Base-by-base conservation (phyloP, 2,113 vertebrate species). In the Elephantulus edwardii region DNA sequence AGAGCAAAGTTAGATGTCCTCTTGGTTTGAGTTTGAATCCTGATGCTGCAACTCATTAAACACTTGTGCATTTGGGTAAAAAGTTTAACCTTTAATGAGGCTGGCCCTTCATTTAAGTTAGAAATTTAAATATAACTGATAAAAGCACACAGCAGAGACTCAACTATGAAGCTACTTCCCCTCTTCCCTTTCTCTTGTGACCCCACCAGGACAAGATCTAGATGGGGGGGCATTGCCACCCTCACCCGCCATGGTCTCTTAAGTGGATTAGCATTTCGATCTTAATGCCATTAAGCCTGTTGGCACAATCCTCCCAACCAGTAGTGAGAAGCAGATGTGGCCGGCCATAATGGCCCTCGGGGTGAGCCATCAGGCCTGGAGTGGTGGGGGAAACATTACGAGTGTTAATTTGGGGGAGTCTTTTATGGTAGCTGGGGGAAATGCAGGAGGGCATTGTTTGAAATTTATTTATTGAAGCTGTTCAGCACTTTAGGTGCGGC, bases 321-420 rank as follows among this genome's bases (percentile, higher is more conserved):
- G 46, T 96, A 95, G 96, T 85, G 96, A 97, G 96, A 96, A 97
- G 93, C 97, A 97, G 97, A 96, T 96, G 96, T 96, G 91, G 92
- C 14, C 0, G 7, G 86, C 86, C 68, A 12, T 96, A 95, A 97
- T 81, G 95, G 97, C 97, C 93, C 95, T 97, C 72, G 90, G 93
- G 22, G 83, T 92, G 96, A 97, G 95, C 94, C 95, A 90, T 96
- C 94, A 88, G 95, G 95, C 96, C 95, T 54, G 83, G n/a, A 83
- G 96, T 26, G 91, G 87, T 93, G 85, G 90, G 94, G 28, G 94
- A 92, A 86, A 91, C 90, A 80, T 95, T 95, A 92, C 92, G 96
- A 93, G 94, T 86, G 95, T 96, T 97, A 93, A 96, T 97, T 96
- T 95, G 77, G 91, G 94, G 96, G 93, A 91, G 93, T 93, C 82